Conservation (phyloP, 2,113 vertebrate species). For the Cheirogaleus medius region DNA sequence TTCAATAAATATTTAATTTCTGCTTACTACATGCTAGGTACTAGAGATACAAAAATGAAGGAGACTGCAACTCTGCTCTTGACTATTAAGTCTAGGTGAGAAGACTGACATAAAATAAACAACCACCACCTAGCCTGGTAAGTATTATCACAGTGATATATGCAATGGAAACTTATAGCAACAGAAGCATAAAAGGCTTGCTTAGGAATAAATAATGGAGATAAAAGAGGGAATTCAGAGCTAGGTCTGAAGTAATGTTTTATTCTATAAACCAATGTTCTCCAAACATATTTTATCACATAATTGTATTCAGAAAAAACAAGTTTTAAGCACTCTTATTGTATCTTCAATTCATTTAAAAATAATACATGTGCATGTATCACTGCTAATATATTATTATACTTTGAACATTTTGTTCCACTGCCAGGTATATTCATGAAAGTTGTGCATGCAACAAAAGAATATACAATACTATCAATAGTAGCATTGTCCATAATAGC, state of each 20-base stretch:
- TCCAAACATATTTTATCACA: background rate
- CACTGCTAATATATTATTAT: background rate
- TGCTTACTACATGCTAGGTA: background rate
- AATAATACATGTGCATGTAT: background rate
- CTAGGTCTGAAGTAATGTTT: background rate
- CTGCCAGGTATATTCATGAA: background rate
- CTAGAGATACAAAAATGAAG: background rate
- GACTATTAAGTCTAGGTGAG: background rate
- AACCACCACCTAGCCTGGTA: background rate
- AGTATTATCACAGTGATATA: background rate
- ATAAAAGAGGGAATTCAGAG: background rate
- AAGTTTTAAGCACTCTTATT: background rate
- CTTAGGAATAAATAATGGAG: background rate
- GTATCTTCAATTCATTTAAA: background rate
- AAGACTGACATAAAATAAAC: background rate
- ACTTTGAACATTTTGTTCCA: background rate
- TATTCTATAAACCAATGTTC: background rate
- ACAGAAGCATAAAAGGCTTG: background rate
- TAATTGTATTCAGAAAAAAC: background rate
- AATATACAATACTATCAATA: background rate
- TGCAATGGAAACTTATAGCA: background rate
- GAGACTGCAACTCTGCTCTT: background rate
- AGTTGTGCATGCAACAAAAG: background rate
- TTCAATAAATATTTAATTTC: background rate
- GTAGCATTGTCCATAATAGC: background rate